Percentiles rank a stretch among this genome's conserved stretches.
phyloP scores from a whole-genome alignment of 2,113 vertebrate genomes.

The Crotalus helleri region DNA sequence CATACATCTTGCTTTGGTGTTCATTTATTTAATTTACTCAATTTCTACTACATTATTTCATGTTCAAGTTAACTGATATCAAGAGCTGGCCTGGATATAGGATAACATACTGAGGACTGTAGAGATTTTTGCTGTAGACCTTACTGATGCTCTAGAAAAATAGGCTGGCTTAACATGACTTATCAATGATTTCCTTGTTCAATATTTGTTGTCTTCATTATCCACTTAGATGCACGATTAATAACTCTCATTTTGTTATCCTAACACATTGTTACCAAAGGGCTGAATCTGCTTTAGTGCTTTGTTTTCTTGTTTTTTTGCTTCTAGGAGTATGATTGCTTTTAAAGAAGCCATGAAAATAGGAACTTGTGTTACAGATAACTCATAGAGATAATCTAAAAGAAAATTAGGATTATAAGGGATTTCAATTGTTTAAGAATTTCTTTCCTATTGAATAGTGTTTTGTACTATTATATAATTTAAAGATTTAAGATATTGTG shows the following conservation, averaged over 20 bases:
- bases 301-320: neutral
- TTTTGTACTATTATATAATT: neutral
- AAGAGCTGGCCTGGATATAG: neutral
- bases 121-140: neutral
- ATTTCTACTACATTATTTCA: neutral
- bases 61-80: neutral
- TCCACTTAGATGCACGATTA: neutral
- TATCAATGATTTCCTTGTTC: neutral
- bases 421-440: neutral
- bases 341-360: neutral
- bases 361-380: neutral
- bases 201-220: neutral
- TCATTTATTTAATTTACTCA: conserved; percentile 23
- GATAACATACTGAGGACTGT: neutral
- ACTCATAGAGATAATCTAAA: neutral
- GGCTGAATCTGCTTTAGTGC: neutral
- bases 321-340: neutral
- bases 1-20: neutral
- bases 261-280: neutral
- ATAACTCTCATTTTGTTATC: neutral
- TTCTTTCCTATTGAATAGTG: neutral
- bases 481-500: neutral
- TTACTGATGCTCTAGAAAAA: neutral
- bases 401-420: neutral
- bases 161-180: neutral